Conservation (phyloP, 2,797 vertebrate genomes). For the Hylomyscus alleni region DNA sequence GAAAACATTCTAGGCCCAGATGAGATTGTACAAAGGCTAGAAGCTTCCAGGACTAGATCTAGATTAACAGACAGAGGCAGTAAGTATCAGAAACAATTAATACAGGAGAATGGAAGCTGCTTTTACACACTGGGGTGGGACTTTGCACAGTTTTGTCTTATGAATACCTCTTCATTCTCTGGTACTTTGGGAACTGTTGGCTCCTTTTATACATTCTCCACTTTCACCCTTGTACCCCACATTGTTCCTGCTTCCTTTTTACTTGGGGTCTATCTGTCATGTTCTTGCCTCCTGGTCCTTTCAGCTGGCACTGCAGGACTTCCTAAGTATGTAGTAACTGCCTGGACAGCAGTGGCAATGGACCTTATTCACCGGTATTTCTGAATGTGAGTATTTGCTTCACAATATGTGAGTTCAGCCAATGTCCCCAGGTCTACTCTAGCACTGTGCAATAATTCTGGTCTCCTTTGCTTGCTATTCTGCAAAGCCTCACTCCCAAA, state of each 20-base stretch:
- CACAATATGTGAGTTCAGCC: too few relatives aligned
- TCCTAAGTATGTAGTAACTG: not conserved
- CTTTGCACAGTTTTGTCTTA: not conserved
- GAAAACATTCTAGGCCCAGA: not conserved
- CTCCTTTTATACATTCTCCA: not conserved
- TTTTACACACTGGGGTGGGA: not conserved
- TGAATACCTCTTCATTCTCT: not conserved
- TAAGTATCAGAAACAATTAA: not conserved
- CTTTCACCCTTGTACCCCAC: too few relatives aligned
- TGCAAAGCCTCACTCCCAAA: not conserved
- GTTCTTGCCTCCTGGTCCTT: too few relatives aligned
- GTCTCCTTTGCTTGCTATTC: not conserved
- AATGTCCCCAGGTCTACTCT: not conserved
- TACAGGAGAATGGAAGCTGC: not conserved
- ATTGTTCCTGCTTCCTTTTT: not conserved
- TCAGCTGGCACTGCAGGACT: not conserved
- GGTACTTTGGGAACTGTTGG: not conserved
- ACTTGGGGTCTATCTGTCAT: fast-evolving
- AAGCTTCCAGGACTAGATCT: not conserved
- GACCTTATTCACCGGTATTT: not conserved
- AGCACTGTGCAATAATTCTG: fast-evolving
- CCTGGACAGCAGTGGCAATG: fast-evolving
- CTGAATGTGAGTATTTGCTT: too few relatives aligned
- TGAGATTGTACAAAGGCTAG: not conserved
- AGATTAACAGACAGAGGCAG: not conserved